These are phyloP conservation scores for Drosophila imparisetae DNA, from an alignment of 2,888 invertebrate species.

Conservation along the genomic window DNA sequence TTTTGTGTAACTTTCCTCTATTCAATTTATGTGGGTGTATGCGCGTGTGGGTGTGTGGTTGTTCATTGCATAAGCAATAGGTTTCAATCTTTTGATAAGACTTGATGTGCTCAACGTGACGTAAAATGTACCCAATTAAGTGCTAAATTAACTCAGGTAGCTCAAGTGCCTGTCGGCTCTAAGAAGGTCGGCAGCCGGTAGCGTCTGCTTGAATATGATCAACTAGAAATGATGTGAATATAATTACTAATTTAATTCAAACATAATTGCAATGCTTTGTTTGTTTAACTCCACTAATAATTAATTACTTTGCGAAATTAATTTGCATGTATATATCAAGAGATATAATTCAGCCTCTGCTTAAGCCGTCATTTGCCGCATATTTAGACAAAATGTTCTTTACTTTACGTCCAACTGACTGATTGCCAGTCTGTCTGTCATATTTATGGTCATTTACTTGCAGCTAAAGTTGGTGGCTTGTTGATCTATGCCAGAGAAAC, in stretches of 20 bases:
- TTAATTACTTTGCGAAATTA: slow-evolving; percentile 14
- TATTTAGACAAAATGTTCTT: slow-evolving; percentile 48
- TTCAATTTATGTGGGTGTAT: slow-evolving; percentile 18
- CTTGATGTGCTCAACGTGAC: slow-evolving; percentile 64
- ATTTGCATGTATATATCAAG: slow-evolving; percentile 43
- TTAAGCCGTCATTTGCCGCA: slow-evolving; percentile 49
- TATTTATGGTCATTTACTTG: slow-evolving; percentile 37
- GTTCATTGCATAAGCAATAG: slow-evolving; percentile 30
- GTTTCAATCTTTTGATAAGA: slow-evolving; percentile 64
- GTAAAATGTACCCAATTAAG: slow-evolving; percentile 70
- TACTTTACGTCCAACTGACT: slow-evolving; percentile 39
- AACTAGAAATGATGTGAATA: slow-evolving; percentile 12
- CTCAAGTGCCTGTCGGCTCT: slow-evolving; percentile 10
- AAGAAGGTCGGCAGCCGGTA: slow-evolving; percentile 4
- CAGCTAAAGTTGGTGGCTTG: slow-evolving; percentile 15
- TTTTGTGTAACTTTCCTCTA: slow-evolving; percentile 49
- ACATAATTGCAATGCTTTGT: slow-evolving; percentile 3
- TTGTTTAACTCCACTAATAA: neutral
- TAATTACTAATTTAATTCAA: slow-evolving; percentile 20
- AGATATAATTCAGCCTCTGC: slow-evolving; percentile 42
- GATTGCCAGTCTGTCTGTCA: slow-evolving; percentile 46
- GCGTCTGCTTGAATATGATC: neutral
- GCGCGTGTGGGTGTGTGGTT: neutral
- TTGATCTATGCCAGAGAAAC: slow-evolving; percentile 46
- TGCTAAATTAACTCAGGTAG: slow-evolving; percentile 53